Base-by-base conservation (phyloP, 1,140 invertebrate species). In the Drosophila yakuba region DNA sequence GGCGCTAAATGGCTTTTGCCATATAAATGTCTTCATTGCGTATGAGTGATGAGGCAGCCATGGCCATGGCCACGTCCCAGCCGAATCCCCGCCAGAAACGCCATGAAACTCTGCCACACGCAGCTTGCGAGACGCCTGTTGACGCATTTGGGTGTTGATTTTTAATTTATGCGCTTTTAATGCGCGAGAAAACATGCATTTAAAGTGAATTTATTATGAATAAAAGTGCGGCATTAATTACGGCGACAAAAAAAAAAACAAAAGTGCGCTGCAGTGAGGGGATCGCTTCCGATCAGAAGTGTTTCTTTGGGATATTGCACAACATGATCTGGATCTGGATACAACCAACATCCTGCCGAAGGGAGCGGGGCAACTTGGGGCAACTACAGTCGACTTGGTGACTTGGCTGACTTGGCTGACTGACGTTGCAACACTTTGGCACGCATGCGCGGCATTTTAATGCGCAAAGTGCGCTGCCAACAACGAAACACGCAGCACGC, bases 21-120 rank as follows among this genome's bases (percentile, higher is more conserved):
- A 89, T 89, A 88, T 89, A 88, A 88, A 88, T 88, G 84, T 88
- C 84, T 88, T 88, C 84, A 88, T 88, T 88, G 84, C 84, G 84
- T 88, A 86, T 86, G 83, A 86, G 84, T 86, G 84, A 86, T 86
- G 81, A 81, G 74, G 81, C 74, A 74, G 80, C 74, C 39, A 50
- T 69, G 52, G 72, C 73, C 76, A 74, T 54, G 77, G 55, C 54
- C 54, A 48, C 48, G 25, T 28, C 47, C 12, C 5, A 11, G n/a
- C 4, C 15, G 15, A 43, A 50, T 11, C 25, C 48, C 23, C 45
- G 14, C 39, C 43, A 10, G 4, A 45, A 45, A 8, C 10, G n/a
- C 38, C 47, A 17, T 10, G 45, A 36, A 61, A 51, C 39, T 32
- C 23, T 17, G 50, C 73, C 61, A 75, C 54, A 67, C 72, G 73